Percentiles rank a stretch among this genome's conserved stretches.
These are phyloP conservation scores for Dendrolimus pini DNA, from an alignment of 2,888 invertebrate genomes.

Conservation along the genomic window DNA sequence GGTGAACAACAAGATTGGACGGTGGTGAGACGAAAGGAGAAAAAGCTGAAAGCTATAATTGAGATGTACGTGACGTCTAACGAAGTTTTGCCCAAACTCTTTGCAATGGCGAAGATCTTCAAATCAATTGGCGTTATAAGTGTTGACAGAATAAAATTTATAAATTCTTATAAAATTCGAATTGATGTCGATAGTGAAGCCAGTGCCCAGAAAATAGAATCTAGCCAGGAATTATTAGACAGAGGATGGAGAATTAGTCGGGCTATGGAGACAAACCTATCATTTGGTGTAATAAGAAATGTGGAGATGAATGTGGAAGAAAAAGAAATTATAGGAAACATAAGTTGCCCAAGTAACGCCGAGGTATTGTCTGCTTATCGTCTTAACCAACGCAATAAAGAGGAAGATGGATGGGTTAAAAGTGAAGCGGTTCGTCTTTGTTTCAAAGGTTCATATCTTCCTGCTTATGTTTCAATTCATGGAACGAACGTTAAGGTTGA, in stretches of 20 bases:
- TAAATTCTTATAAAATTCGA: no score
- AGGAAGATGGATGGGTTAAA: not conserved
- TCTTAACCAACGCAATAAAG: slow-evolving; percentile 1
- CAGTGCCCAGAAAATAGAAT: no score
- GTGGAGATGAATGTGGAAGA: slow-evolving; percentile 4
- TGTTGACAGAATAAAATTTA: no score
- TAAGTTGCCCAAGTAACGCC: no score
- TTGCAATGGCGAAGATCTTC: no score
- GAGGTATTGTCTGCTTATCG: slow-evolving; percentile 2
- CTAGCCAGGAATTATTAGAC: no score
- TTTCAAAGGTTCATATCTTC: slow-evolving; percentile 3
- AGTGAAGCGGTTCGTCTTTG: slow-evolving; percentile 14
- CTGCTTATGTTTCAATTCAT: not conserved
- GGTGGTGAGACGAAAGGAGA: no score
- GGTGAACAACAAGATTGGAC: no score
- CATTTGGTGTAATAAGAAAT: slow-evolving; percentile 5
- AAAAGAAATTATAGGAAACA: slow-evolving; percentile 4
- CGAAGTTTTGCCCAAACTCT: no score
- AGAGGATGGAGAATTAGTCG: slow-evolving; percentile 1
- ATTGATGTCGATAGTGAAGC: not conserved
- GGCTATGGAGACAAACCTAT: slow-evolving; percentile 2
- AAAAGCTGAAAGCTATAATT: no score
- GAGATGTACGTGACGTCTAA: no score
- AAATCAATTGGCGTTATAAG: no score
- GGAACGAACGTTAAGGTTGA: not conserved